These are phyloP conservation scores for Pseudotriccus pelzelni DNA, from an alignment of 2,797 vertebrate species.

Conservation along the genomic window DNA sequence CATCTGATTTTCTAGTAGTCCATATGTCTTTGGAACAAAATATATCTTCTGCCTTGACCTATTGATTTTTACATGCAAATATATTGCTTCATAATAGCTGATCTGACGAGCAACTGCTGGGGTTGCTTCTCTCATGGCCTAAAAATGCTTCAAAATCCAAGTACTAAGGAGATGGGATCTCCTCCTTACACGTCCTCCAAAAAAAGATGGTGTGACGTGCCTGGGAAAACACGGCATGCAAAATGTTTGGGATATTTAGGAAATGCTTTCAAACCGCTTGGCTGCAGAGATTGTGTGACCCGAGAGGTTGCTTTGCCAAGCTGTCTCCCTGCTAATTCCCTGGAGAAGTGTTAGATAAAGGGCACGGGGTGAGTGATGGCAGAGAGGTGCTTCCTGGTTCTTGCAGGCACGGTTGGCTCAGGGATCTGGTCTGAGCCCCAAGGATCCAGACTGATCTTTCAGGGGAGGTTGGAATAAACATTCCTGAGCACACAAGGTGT, in stretches of 20 bases:
- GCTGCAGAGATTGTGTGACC: not conserved
- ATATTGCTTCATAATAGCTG: not conserved
- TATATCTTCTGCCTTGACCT: not conserved
- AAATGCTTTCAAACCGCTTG: not conserved
- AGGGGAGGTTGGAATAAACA: not conserved
- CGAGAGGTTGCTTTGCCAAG: not conserved
- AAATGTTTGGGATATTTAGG: not conserved
- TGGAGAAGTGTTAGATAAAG: not conserved
- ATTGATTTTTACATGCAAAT: not conserved
- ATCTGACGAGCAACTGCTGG: not conserved
- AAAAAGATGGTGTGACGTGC: not conserved
- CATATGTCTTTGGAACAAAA: not conserved
- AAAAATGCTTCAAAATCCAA: not conserved
- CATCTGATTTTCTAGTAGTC: not conserved
- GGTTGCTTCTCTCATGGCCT: not conserved
- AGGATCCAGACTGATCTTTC: not conserved
- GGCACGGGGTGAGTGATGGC: not conserved
- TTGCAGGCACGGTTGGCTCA: not conserved
- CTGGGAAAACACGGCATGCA: not conserved
- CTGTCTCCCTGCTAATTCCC: not conserved
- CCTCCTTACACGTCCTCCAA: not conserved
- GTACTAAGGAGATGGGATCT: not conserved
- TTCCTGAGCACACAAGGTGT: not conserved
- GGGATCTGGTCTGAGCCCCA: not conserved
- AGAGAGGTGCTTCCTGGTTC: not conserved